These are phyloP conservation scores for Mustelus asterias DNA, from an alignment of 2,113 vertebrate species.

Conservation along the genomic window DNA sequence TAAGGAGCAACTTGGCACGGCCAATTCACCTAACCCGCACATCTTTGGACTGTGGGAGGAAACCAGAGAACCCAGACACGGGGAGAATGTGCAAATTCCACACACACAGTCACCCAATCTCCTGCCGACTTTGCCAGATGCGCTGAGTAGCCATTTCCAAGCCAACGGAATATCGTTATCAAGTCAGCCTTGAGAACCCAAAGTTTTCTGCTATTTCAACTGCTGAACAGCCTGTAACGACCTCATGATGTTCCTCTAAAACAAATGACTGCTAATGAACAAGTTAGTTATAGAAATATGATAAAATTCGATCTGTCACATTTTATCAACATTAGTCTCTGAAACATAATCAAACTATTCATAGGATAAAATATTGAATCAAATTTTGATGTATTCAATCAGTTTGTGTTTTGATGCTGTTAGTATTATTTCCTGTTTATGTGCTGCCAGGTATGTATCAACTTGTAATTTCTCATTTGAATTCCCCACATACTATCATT, in stretches of 20 bases:
- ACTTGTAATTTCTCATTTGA: background rate
- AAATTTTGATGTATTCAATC: background rate
- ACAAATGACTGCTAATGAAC: background rate
- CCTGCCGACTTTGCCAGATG: background rate
- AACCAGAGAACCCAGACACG: no score
- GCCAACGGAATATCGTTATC: background rate
- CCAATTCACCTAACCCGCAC: no score
- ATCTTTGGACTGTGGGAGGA: no score
- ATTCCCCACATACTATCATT: background rate
- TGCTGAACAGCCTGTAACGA: background rate
- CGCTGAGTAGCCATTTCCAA: background rate
- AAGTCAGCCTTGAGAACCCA: background rate
- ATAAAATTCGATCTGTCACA: background rate
- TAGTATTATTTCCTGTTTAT: background rate
- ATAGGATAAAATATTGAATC: background rate
- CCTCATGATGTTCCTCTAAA: background rate
- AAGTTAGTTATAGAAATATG: background rate
- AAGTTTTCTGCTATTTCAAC: background rate
- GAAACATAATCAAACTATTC: background rate
- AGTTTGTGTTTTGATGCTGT: background rate
- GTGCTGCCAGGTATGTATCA: background rate
- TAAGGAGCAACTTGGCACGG: no score
- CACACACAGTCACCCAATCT: background rate
- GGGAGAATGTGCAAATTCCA: no score
- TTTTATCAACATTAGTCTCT: background rate